phyloP scores from a whole-genome alignment of 2,888 invertebrate genomes.

The Vesta saturnalis region DNA sequence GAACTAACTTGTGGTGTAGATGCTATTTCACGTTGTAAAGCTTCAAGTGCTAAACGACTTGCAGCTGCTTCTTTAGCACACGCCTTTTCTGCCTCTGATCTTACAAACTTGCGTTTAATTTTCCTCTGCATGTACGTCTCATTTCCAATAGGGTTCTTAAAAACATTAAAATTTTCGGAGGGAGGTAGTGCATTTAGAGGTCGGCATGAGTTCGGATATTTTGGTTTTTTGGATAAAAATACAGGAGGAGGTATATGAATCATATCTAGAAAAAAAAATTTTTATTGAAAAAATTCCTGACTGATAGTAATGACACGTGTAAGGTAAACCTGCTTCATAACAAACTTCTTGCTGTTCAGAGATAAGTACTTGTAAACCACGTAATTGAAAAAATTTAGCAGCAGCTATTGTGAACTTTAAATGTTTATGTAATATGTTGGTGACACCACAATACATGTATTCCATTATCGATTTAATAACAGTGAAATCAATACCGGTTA shows the following conservation, averaged over 20 bases:
- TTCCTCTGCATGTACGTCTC: conserved; percentile 49
- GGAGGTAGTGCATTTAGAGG: conserved; percentile 43
- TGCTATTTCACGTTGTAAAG: conserved; percentile 61
- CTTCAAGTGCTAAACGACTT: conserved; percentile 61
- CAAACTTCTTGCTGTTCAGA: conserved; percentile 59
- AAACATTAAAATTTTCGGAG: conserved; percentile 4
- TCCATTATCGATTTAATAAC: conserved; percentile 77
- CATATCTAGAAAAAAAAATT: too few species aligned
- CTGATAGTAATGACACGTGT: too few species aligned
- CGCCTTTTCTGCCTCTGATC: conserved; percentile 58
- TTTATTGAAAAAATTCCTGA: too few species aligned
- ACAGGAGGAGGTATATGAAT: conserved; percentile 56
- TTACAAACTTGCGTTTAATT: conserved; percentile 53
- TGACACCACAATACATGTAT: conserved; percentile 82
- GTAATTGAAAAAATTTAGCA: conserved; percentile 76
- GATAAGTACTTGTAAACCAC: conserved; percentile 68
- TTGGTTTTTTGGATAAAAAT: conserved; percentile 59
- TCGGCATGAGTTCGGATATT: conserved; percentile 55
- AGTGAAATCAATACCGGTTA: conserved; percentile 76
- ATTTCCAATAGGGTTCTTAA: conserved; percentile 32
- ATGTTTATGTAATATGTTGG: conserved; percentile 74
- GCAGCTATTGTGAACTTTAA: conserved; percentile 75
- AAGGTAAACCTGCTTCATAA: conserved; percentile 43
- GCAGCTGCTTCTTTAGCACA: conserved; percentile 62
- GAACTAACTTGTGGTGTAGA: conserved; percentile 55